Percentiles rank a stretch among this genome's conserved stretches.
Conservation (phyloP, 2,797 vertebrate species). For the Premnoplex brunnescens region DNA sequence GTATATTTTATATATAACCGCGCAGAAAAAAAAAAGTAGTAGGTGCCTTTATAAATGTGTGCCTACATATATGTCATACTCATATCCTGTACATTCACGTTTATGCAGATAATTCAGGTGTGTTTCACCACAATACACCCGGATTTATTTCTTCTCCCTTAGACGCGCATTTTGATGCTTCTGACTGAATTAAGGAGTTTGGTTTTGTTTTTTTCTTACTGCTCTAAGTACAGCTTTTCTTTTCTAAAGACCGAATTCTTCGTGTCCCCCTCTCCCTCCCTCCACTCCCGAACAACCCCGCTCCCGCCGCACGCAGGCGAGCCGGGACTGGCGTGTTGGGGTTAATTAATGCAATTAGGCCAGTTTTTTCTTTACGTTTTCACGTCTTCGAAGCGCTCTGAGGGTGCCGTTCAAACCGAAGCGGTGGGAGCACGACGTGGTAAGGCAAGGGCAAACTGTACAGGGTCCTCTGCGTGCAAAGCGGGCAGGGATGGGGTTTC, state of each 20-base stretch:
- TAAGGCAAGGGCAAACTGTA: not conserved
- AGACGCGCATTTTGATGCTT: not conserved
- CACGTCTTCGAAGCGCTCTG: not conserved
- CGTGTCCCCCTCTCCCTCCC: no score
- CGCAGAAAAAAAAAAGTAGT: not conserved
- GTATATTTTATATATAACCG: not conserved
- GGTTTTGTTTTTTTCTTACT: not conserved
- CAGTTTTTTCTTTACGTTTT: not conserved
- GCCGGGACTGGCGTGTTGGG: not conserved
- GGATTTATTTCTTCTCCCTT: not conserved
- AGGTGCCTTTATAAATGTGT: not conserved
- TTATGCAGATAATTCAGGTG: not conserved
- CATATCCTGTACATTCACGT: not conserved
- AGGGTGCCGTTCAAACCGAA: not conserved
- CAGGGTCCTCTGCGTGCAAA: not conserved
- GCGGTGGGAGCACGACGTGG: not conserved
- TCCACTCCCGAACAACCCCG: no score
- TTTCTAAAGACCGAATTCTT: not conserved
- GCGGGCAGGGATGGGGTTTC: not conserved
- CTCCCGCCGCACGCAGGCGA: not conserved
- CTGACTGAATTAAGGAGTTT: not conserved
- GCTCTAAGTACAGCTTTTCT: not conserved
- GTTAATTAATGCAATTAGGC: not conserved
- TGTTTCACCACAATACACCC: not conserved
- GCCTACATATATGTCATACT: not conserved